Base-by-base conservation (phyloP, 2,888 invertebrate genomes). In the Psylliodes chrysocephalus region DNA sequence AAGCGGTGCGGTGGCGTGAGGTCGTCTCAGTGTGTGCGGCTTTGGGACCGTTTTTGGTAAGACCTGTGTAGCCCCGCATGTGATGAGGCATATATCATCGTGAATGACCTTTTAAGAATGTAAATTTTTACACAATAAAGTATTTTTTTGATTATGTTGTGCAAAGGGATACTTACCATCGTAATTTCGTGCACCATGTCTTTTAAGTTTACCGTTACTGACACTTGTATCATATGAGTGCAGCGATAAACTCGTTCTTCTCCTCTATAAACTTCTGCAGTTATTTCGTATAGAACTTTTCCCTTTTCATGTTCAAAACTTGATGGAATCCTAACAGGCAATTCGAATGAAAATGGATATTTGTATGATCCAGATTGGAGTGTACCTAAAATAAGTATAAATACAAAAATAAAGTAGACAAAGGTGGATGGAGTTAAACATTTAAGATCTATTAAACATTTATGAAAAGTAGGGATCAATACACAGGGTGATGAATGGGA, bases 331-430 rank as follows among this genome's bases (percentile, higher is more conserved):
- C 14, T 12, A 15, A 0, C 53, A 38, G 53, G 53, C n/a, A 53
- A 22, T 14, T n/a, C 22, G 7, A 53, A 53, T 15, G 22, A 6
- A n/a, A 53, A 53, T n/a, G 35, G 38, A 22, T 53, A 53, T 53
- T 53, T 19, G 38, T 38, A 53, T 1, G 19, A 19, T 12, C 53
- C 38, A 14, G 19, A 2, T 12, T 10, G 12, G 12, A 53, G 18
- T 14, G 15, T 38, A 19, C 53, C 53, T 53, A 40, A 40, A n/a
- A n/a, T n/a, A 53, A 53, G 12, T 19, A 5, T 2, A 19, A 17
- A 4, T 17, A 30, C 4, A 30, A 30, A 8, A 30, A 8, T 30
- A 30, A n/a, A n/a, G n/a, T n/a, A n/a, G n/a, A n/a, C n/a, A n/a
- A n/a, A n/a, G n/a, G n/a, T n/a, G n/a, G n/a, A n/a, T n/a, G n/a